Conservation (phyloP, 2,888 invertebrate species). For the Yponomeuta evonymella region DNA sequence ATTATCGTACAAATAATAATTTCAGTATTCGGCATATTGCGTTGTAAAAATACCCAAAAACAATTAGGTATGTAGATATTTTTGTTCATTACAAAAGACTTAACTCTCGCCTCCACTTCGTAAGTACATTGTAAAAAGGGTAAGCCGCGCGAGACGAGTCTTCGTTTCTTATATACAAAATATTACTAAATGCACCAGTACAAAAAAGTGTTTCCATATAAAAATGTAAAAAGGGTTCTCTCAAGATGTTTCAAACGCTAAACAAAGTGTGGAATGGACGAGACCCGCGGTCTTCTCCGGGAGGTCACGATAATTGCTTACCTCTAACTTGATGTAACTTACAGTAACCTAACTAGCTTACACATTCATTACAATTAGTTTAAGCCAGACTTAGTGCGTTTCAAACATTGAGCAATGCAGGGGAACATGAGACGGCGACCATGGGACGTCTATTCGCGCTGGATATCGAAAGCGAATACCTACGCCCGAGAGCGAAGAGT, state of each 20-base stretch:
- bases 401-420: constrained; percentile 23
- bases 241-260: constrained; percentile 27
- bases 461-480: background rate
- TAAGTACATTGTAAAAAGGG: constrained; percentile 36
- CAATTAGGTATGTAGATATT: constrained; percentile 2
- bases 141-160: constrained; percentile 20
- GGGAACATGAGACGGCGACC: constrained; percentile 3
- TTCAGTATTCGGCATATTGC: constrained; percentile 46
- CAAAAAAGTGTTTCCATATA: constrained; percentile 29
- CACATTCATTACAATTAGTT: constrained; percentile 33
- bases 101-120: constrained; percentile 30
- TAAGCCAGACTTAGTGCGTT: constrained; percentile 46
- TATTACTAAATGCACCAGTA: constrained; percentile 46
- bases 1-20: constrained; percentile 69
- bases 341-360: constrained; percentile 58
- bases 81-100: constrained; percentile 11
- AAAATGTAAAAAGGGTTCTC: constrained; percentile 25
- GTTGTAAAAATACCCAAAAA: constrained; percentile 36
- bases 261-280: constrained; percentile 55
- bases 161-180: constrained; percentile 45
- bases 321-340: constrained; percentile 36
- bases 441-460: background rate
- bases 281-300: constrained; percentile 37
- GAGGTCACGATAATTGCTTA: constrained; percentile 25
- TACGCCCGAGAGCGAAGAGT: background rate